These are phyloP conservation scores for Myrmecobius fasciatus DNA, from an alignment of 2,113 vertebrate genomes.

Conservation along the genomic window DNA sequence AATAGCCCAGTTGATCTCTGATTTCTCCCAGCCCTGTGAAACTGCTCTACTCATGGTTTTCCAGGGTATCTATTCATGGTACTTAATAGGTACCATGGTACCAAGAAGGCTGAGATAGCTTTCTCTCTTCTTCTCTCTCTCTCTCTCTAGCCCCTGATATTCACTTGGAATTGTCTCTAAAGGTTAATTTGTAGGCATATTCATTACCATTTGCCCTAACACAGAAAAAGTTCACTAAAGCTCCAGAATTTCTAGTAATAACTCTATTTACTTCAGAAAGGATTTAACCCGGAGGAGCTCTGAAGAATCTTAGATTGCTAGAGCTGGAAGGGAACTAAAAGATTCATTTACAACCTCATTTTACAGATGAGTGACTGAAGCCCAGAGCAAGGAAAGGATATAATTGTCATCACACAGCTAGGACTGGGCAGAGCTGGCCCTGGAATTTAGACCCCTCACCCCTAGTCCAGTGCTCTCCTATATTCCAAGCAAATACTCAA, in stretches of 20 bases:
- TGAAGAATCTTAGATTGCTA: neutral
- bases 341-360: neutral
- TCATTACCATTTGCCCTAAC: neutral
- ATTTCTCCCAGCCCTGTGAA: neutral
- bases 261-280: neutral
- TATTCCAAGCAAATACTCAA: neutral
- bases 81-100: neutral
- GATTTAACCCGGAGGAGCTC: neutral
- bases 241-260: neutral
- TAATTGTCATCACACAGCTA: neutral
- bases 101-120: neutral
- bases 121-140: neutral
- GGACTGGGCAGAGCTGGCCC: rapidly evolving
- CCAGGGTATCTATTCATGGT: neutral
- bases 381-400: neutral
- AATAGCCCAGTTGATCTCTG: neutral
- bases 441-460: neutral
- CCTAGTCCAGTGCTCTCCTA: neutral
- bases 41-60: neutral
- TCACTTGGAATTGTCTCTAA: neutral
- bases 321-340: neutral
- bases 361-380: neutral
- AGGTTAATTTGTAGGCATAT: neutral
- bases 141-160: neutral
- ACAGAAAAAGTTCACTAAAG: neutral